Conservation (phyloP, 2,113 vertebrate genomes). For the Epinephelus lanceolatus region DNA sequence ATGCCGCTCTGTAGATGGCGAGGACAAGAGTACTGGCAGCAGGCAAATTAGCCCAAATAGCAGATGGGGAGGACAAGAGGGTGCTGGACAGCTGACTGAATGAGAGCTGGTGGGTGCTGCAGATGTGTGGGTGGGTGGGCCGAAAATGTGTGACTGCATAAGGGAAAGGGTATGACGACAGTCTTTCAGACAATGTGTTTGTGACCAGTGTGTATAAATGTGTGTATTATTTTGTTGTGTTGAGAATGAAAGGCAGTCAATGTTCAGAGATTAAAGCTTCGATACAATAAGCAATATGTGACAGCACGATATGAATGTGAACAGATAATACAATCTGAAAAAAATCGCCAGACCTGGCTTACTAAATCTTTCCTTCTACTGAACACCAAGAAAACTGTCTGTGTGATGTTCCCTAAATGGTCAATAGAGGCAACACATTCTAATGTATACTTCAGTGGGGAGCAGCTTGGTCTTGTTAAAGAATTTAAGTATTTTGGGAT, state of each 20-base stretch:
- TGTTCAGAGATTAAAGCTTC: not conserved
- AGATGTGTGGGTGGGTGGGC: conserved; percentile 39
- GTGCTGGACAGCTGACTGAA: conserved; percentile 49
- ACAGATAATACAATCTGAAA: not conserved
- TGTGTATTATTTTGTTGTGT: not conserved
- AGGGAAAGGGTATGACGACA: not conserved
- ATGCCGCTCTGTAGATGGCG: conserved; percentile 71
- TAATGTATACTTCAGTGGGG: too few species aligned
- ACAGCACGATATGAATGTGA: not conserved
- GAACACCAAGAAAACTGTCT: too few species aligned
- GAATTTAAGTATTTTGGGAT: too few species aligned
- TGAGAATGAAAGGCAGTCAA: not conserved
- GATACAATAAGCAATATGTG: not conserved
- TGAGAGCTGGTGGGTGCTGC: conserved; percentile 53
- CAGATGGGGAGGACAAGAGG: conserved; percentile 56
- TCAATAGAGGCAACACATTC: too few species aligned
- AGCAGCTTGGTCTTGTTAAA: too few species aligned
- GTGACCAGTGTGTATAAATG: not conserved
- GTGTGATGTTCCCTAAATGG: too few species aligned
- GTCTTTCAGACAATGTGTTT: conserved; percentile 9
- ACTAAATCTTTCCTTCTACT: too few species aligned
- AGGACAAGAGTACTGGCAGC: conserved; percentile 77
- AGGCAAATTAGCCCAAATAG: conserved; percentile 82
- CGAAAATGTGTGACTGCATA: not conserved
- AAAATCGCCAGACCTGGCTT: too few species aligned